A percentile compares a stretch with the other conserved stretches of the same genome.
Evolutionary conservation across 2,888 invertebrate species (phyloP).

Genomic region (Galeopsomyia nigrocyanea): DNA sequence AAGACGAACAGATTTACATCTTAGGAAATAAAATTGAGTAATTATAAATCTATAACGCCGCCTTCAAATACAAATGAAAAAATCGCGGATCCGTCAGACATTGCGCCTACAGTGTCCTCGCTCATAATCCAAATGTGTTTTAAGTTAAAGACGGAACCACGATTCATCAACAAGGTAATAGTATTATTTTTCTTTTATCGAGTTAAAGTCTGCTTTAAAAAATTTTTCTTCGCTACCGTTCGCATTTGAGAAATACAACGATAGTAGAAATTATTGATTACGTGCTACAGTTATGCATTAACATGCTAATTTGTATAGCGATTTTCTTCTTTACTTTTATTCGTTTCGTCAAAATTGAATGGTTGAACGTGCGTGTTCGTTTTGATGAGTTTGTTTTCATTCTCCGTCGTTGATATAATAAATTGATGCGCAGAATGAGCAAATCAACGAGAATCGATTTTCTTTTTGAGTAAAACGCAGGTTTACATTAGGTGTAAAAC

Average conservation of each 20-base stretch:
- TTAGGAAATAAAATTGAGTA: constrained; percentile 54
- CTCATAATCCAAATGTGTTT: constrained; percentile 16
- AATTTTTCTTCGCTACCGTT: background rate
- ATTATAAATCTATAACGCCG: constrained; percentile 31
- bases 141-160: constrained; percentile 21
- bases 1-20: constrained; percentile 62
- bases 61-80: constrained; percentile 39
- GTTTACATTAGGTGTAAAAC: too few species aligned
- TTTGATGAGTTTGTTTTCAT: too few species aligned
- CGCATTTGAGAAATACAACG: constrained; percentile 3
- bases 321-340: constrained; percentile 13
- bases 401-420: too few species aligned
- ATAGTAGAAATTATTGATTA: constrained; percentile 21
- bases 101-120: constrained; percentile 6
- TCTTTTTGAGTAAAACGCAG: too few species aligned
- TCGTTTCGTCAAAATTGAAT: constrained; percentile 16
- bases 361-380: background rate
- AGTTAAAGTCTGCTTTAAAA: constrained; percentile 26
- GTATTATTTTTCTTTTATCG: constrained; percentile 18
- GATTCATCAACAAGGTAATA: constrained; percentile 32
- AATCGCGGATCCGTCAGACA: constrained; percentile 26
- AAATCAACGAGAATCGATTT: too few species aligned
- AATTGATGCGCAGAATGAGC: too few species aligned
- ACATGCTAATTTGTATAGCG: constrained; percentile 3
- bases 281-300: constrained; percentile 28